These are phyloP conservation scores for Oreochromis spilurus DNA, from an alignment of 2,113 vertebrate species.

Conservation along the genomic window DNA sequence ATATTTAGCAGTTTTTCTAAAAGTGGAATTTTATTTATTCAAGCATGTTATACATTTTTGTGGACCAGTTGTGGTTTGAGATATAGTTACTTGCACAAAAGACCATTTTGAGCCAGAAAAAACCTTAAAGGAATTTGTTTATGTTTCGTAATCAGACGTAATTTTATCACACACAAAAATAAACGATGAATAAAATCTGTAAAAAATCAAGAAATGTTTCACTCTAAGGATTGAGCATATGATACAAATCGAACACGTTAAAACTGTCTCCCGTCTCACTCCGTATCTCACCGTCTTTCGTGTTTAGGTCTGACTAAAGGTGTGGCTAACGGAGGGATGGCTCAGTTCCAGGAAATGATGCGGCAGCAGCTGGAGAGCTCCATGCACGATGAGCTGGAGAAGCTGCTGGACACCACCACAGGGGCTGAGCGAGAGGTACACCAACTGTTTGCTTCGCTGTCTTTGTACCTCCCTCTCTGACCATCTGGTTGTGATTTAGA, in stretches of 20 bases:
- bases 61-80: background rate
- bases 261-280: background rate
- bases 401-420: slow-evolving; percentile 78
- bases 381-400: slow-evolving; percentile 88
- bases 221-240: background rate
- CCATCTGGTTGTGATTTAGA: slow-evolving; percentile 57
- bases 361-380: slow-evolving; percentile 91
- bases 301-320: slow-evolving; percentile 82
- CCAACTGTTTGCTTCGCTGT: background rate
- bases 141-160: background rate
- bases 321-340: slow-evolving; percentile 77
- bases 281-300: background rate
- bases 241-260: background rate
- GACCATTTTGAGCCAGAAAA: background rate
- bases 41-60: background rate
- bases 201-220: background rate
- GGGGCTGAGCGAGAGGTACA: slow-evolving; percentile 81
- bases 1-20: background rate
- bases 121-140: background rate
- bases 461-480: background rate
- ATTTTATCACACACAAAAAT: background rate
- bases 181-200: background rate
- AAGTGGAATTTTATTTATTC: background rate
- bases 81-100: background rate
- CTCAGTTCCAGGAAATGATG: slow-evolving; percentile 95